Evolutionary conservation across 2,797 vertebrate species (phyloP), one percentile per base, ranked within the genome.

Genomic region (Ibycter americanus): DNA sequence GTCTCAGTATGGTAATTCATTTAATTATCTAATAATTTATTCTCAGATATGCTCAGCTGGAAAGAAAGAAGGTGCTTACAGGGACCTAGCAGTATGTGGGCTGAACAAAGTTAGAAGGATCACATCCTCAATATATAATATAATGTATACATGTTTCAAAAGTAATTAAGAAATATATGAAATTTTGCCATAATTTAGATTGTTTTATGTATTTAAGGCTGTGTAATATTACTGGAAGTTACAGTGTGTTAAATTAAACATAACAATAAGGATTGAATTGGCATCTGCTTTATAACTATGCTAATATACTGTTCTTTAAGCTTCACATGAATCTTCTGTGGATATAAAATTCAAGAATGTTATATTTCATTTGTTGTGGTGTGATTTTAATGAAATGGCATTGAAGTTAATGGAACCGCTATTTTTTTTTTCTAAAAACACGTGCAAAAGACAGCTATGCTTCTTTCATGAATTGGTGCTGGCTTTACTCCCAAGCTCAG

Each of bases 221-320:
- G 29, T 38, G 12, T 31, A 84, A 82, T 82, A 47, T 90, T 89
- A 80, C 52, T 94, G 85, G 52, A 88, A 94, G 18, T 86, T 89
- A 73, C 13, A 89, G 42, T 88, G 66, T 92, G 71, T 74, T 95
- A 91, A 95, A 93, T 92, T 73, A 93, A 97, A 96, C 46, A 66
- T 61, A 93, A 72, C 66, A 80, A n/a, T 77, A 85, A 89, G 74
- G 67, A 15, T 91, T 94, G 91, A 93, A 70, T 79, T 73, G 84
- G 25, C 71, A 52, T 91, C 89, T 89, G 85, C 74, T 95, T 96
- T 84, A 62, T 90, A 96, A 90, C 90, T 88, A 22, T 82, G 87
- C 89, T 93, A 92, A 95, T 95, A 44, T 29, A 23, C 47, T 68
- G 32, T 79, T 96, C 66, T 73, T 58, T 74, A 54, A 94, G 74